A percentile compares a stretch with the other conserved stretches of the same genome.
phyloP scores from a whole-genome alignment of 2,113 vertebrate species.

The Shinisaurus crocodilurus region DNA sequence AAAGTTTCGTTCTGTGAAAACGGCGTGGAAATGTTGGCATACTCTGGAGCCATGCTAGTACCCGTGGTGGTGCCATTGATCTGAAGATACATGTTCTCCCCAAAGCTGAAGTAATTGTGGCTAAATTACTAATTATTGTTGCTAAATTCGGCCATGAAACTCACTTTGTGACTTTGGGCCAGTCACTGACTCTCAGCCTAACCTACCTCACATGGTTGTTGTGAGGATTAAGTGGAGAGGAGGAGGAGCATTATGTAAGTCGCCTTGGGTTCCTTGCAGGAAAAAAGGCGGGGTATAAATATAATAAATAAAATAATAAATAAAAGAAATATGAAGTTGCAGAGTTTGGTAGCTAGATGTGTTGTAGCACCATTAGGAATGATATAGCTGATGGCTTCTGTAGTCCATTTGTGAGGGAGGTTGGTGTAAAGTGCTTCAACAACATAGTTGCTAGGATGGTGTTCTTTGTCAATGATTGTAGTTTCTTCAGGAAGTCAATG shows the following conservation, averaged over 20 bases:
- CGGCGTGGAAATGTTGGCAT: not conserved
- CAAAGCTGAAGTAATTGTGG: not conserved
- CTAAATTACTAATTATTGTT: too few relatives aligned
- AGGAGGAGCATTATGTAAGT: too few relatives aligned
- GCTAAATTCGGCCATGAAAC: too few relatives aligned
- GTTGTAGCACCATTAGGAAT: not conserved
- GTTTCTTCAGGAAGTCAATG: not conserved
- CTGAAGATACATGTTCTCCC: not conserved
- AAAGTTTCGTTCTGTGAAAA: too few relatives aligned
- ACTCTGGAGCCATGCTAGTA: not conserved
- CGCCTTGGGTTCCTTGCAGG: too few relatives aligned
- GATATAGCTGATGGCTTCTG: not conserved
- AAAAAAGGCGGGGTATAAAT: too few relatives aligned
- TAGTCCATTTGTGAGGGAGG: not conserved
- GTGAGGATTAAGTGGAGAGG: too few relatives aligned
- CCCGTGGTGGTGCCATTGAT: not conserved
- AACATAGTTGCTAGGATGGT: not conserved
- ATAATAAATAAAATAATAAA: too few relatives aligned
- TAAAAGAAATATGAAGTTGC: not conserved
- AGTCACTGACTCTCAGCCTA: not conserved
- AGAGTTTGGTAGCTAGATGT: not conserved
- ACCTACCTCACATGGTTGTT: too few relatives aligned
- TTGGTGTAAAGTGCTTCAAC: too few relatives aligned
- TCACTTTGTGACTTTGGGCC: not conserved
- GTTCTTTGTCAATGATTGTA: not conserved